Evolutionary conservation across 2,113 vertebrate species (phyloP).

Genomic region (Larimichthys polyactis): DNA sequence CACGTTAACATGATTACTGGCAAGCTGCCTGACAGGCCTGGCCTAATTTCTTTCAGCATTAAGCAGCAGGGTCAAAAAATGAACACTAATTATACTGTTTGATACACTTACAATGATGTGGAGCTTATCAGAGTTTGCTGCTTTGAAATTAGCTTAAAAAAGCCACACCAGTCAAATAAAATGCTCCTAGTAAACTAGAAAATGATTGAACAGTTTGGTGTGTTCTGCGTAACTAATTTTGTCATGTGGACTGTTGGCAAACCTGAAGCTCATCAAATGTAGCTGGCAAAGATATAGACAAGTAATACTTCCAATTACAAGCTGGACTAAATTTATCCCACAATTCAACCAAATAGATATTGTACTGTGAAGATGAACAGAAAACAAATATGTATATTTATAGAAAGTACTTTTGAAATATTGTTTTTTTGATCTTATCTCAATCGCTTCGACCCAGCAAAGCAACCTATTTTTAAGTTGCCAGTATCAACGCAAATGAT

Average conservation of each 20-base stretch:
- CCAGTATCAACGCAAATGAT: conserved; percentile 15
- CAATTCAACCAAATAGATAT: conserved; percentile 32
- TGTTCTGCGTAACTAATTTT: conserved; percentile 28
- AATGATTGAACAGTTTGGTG: conserved; percentile 33
- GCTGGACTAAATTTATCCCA: conserved; percentile 36
- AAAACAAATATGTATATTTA: conserved; percentile 16
- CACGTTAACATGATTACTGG: conserved; percentile 39
- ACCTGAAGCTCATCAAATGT: conserved; percentile 21
- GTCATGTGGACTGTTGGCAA: conserved; percentile 35
- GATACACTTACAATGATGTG: conserved; percentile 8
- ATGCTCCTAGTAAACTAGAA: neutral
- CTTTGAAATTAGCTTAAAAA: conserved; percentile 14
- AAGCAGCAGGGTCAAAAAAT: conserved; percentile 25
- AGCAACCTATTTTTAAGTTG: conserved; percentile 5
- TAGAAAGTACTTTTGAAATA: conserved; percentile 15
- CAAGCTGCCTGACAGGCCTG: conserved; percentile 29
- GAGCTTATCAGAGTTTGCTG: conserved; percentile 8
- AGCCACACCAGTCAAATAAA: conserved; percentile 1
- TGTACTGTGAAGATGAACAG: conserved; percentile 17
- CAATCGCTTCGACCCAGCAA: neutral
- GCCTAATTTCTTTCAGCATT: conserved; percentile 33
- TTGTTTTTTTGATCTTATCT: neutral
- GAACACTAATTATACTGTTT: conserved; percentile 40
- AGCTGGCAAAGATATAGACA: conserved; percentile 21
- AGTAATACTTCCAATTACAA: conserved; percentile 31